Evolutionary conservation across 2,888 invertebrate genomes (phyloP).

Genomic region (Neocrepidodera transversa): DNA sequence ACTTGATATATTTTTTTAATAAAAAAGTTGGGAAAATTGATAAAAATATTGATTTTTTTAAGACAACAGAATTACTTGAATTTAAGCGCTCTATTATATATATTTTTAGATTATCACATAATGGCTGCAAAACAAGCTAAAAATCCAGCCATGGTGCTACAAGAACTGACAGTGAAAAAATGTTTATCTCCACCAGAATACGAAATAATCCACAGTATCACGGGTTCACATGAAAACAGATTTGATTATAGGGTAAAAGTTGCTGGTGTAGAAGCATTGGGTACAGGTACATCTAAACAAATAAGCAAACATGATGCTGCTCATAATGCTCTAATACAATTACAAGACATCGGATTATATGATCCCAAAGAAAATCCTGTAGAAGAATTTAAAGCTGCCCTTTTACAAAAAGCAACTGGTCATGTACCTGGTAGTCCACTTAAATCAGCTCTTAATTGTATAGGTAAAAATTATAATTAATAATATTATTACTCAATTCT

Average conservation of each 20-base stretch:
- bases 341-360: conserved; percentile 56
- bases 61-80: too few species aligned
- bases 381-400: conserved; percentile 45
- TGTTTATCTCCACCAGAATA: conserved; percentile 64
- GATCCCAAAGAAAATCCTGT: conserved; percentile 51
- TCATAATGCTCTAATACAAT: conserved; percentile 59
- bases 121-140: conserved; percentile 59
- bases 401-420: conserved; percentile 25
- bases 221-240: conserved; percentile 60
- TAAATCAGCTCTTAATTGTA: conserved; percentile 36
- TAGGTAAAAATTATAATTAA: conserved; percentile 33
- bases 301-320: conserved; percentile 70
- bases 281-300: conserved; percentile 62
- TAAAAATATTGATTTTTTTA: too few species aligned
- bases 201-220: conserved; percentile 49
- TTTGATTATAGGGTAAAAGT: conserved; percentile 60
- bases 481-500: neutral
- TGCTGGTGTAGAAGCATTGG: conserved; percentile 53
- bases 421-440: conserved; percentile 23
- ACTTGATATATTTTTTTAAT: too few species aligned
- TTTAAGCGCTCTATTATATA: too few species aligned
- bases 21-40: too few species aligned
- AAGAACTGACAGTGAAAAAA: conserved; percentile 69
- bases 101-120: neutral
- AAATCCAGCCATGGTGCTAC: conserved; percentile 71